phyloP scores from a whole-genome alignment of 1,140 invertebrate genomes.

The Drosophila tsacasi region DNA sequence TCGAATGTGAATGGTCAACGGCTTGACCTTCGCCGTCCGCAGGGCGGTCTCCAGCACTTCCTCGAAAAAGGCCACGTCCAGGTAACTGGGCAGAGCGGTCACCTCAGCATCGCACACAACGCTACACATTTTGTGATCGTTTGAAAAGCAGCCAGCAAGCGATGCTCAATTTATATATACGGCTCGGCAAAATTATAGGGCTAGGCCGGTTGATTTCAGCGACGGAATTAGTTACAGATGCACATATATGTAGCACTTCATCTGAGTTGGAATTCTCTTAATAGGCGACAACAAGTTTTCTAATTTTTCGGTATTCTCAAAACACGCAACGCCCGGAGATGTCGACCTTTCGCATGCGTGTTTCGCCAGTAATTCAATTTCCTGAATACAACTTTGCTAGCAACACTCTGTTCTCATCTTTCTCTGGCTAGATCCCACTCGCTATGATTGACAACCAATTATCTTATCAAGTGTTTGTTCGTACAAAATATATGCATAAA shows the following conservation, averaged over 20 bases:
- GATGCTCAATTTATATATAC: conserved; percentile 61
- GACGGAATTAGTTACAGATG: conserved; percentile 43
- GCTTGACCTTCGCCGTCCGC: conserved; percentile 35
- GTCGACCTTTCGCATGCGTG: conserved; percentile 43
- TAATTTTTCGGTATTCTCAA: conserved; percentile 21
- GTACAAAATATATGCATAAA: conserved; percentile 4
- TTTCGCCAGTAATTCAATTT: conserved; percentile 30
- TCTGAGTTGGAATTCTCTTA: conserved; percentile 43
- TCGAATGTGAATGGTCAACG: conserved; percentile 43
- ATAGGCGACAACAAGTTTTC: conserved; percentile 51
- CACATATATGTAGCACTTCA: conserved; percentile 1
- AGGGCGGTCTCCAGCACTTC: conserved; percentile 74
- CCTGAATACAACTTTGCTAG: conserved; percentile 13
- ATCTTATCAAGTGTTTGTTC: conserved; percentile 9
- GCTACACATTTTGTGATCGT: conserved; percentile 60
- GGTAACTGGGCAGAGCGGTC: conserved; percentile 50
- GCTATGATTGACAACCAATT: conserved; percentile 3
- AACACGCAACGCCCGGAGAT: conserved; percentile 33
- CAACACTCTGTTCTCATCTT: conserved; percentile 2
- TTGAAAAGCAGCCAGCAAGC: conserved; percentile 36
- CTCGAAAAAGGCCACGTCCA: conserved; percentile 68
- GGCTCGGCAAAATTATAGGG: background rate
- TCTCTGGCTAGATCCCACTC: background rate
- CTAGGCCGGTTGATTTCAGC: background rate
- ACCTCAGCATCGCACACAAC: conserved; percentile 67